Percentiles rank a stretch among this genome's conserved stretches.
phyloP scores from a whole-genome alignment of 2,797 vertebrate genomes.

The Netta rufina region DNA sequence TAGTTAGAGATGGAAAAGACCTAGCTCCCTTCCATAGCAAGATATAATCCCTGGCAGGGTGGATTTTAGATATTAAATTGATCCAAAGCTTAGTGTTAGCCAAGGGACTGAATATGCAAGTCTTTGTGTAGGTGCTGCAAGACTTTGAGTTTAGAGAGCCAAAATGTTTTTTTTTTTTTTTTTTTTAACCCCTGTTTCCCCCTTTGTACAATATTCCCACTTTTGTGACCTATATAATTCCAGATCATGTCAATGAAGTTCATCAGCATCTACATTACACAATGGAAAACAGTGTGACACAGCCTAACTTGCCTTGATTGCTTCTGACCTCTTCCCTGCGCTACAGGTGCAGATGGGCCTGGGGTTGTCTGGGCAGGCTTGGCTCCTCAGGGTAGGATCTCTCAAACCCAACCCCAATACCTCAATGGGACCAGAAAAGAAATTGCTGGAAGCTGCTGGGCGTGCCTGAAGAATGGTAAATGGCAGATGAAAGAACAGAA shows the following conservation, averaged over 20 bases:
- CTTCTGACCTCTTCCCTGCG: accelerated
- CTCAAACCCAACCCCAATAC: accelerated
- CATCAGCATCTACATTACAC: accelerated
- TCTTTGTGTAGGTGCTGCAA: neutral
- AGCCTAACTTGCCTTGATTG: neutral
- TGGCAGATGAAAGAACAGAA: accelerated
- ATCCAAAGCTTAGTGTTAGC: constrained; percentile 49
- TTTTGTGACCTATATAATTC: neutral
- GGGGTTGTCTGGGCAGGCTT: accelerated
- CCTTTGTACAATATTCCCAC: neutral
- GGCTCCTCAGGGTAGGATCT: accelerated
- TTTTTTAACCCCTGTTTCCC: too few species aligned
- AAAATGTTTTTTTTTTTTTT: neutral
- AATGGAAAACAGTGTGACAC: accelerated
- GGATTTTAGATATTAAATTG: constrained; percentile 3
- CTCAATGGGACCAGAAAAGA: accelerated
- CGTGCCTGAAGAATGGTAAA: neutral
- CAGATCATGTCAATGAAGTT: accelerated
- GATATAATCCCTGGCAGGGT: constrained; percentile 58
- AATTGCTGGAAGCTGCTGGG: neutral
- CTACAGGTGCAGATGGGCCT: neutral
- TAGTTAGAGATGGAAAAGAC: constrained; percentile 61
- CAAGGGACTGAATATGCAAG: constrained; percentile 6
- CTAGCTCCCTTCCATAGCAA: constrained; percentile 43
- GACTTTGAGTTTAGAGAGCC: neutral